phyloP scores from a whole-genome alignment of 2,888 invertebrate genomes.

The Orchesella flavescens region DNA sequence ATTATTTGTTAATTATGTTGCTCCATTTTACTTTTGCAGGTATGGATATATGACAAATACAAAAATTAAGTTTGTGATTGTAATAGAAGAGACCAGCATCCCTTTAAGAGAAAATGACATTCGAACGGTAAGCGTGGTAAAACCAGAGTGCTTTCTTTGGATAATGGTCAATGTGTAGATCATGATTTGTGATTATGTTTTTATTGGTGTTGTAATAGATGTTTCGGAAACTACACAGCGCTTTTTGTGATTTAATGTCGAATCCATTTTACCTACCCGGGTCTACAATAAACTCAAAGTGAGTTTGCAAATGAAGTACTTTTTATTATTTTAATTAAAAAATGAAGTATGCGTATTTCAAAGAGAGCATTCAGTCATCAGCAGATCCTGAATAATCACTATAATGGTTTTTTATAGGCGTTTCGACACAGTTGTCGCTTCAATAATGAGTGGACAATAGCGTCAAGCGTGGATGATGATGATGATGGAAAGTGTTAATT shows the following conservation, averaged over 20 bases:
- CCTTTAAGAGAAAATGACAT: slow-evolving; percentile 94
- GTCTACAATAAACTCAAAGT: slow-evolving; percentile 90
- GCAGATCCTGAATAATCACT: too few species aligned
- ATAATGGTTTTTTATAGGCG: slow-evolving; percentile 72
- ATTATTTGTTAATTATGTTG: not conserved
- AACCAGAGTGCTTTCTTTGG: too few species aligned
- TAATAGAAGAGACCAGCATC: slow-evolving; percentile 91
- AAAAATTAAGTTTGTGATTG: slow-evolving; percentile 93
- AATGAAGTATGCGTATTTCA: too few species aligned
- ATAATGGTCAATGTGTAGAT: too few species aligned
- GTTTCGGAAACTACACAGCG: slow-evolving; percentile 91
- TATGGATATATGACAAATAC: slow-evolving; percentile 98
- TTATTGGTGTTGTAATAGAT: slow-evolving; percentile 77
- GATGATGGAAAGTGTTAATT: not conserved
- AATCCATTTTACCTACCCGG: slow-evolving; percentile 98
- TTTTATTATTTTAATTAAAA: too few species aligned
- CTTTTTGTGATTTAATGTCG: slow-evolving; percentile 94
- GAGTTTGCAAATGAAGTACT: slow-evolving; percentile 75
- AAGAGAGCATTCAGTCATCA: too few species aligned
- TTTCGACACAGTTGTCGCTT: slow-evolving; percentile 72
- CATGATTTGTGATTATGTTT: slow-evolving; percentile 7
- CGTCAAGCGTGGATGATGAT: not conserved
- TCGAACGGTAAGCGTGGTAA: slow-evolving; percentile 82
- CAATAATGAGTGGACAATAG: slow-evolving; percentile 72
- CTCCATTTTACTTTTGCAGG: slow-evolving; percentile 75